Percentiles rank a stretch among this genome's conserved stretches.
Evolutionary conservation across 2,113 vertebrate species (phyloP).

Genomic region (Coptodon rendalli): DNA sequence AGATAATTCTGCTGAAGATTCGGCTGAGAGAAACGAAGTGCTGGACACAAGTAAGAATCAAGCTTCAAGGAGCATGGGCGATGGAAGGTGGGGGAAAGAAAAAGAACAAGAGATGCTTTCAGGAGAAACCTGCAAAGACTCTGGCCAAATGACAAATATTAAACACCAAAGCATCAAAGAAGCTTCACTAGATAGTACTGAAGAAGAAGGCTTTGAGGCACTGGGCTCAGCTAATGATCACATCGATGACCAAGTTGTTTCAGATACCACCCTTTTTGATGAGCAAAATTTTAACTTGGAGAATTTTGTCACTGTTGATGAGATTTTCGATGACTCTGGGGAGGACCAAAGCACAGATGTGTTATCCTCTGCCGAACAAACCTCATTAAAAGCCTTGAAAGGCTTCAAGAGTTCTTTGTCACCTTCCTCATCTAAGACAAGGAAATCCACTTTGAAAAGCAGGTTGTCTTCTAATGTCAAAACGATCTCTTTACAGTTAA

Average conservation of each 20-base stretch:
- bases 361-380: not conserved
- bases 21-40: not conserved
- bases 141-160: not conserved
- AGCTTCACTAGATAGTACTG: not conserved
- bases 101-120: not conserved
- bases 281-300: conserved; percentile 10
- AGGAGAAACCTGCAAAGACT: not conserved
- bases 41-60: not conserved
- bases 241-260: not conserved
- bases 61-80: not conserved
- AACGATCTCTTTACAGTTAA: not conserved
- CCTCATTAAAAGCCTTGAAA: not conserved
- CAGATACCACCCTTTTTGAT: not conserved
- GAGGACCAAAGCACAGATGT: not conserved
- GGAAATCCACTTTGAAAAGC: not conserved
- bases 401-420: not conserved
- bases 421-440: not conserved
- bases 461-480: not conserved
- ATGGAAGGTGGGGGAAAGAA: not conserved
- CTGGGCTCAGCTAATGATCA: not conserved
- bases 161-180: not conserved
- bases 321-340: not conserved
- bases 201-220: not conserved
- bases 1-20: not conserved
- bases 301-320: conserved; percentile 44